These are phyloP conservation scores for Cathartes aura DNA, from an alignment of 2,113 vertebrate species.

Conservation along the genomic window DNA sequence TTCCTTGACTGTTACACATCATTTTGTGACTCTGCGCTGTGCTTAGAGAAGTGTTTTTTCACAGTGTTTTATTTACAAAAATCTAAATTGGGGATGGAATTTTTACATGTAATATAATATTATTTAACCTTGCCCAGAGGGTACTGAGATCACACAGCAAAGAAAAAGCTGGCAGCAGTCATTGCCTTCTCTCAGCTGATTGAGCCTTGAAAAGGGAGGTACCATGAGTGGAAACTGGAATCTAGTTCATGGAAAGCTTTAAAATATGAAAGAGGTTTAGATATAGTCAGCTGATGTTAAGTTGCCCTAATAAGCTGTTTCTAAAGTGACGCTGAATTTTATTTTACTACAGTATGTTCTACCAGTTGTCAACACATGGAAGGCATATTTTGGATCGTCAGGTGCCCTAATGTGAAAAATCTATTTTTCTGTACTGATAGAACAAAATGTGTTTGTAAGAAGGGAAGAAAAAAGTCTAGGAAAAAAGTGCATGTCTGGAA, in stretches of 20 bases:
- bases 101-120: background rate
- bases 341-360: background rate
- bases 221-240: background rate
- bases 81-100: background rate
- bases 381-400: background rate
- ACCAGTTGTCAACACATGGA: background rate
- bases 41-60: background rate
- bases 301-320: background rate
- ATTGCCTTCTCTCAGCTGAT: background rate
- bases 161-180: background rate
- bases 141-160: background rate
- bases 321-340: background rate
- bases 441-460: background rate
- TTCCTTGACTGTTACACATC: background rate
- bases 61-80: background rate
- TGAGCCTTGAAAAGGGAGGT: background rate
- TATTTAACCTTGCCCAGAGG: background rate
- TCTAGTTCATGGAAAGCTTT: background rate
- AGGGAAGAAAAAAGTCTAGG: background rate
- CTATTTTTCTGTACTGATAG: background rate
- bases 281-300: background rate
- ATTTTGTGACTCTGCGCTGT: background rate
- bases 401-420: slow-evolving; percentile 6
- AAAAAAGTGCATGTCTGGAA: slow-evolving; percentile 32
- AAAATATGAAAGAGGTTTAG: background rate